Evolutionary conservation across 35 echinoderm and acorn worm species (phyloP), one percentile per base, ranked within the genome.

Genomic region (Lytechinus pictus): DNA sequence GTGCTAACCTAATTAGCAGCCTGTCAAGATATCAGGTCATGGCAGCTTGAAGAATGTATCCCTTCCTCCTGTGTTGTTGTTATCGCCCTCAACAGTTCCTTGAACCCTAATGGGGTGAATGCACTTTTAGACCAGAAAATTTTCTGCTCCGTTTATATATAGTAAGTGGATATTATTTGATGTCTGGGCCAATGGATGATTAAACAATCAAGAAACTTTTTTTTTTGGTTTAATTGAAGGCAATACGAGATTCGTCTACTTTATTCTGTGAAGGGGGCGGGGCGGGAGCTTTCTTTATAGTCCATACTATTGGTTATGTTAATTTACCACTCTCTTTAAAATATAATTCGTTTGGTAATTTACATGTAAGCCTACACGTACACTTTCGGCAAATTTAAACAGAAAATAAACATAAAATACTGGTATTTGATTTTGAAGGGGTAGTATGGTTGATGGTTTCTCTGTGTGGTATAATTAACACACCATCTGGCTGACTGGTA

Each of bases 1-100:
- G 66, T 79, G 66, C 66, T 79, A 79, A 79, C 66, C 66, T 79
- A 79, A 79, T 79, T 79, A 79, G 66, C 3, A 79, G 66, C 66
- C 21, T 79, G 66, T 79, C 66, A 79, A 24, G 66, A 24, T 79
- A 79, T 79, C 66, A n/a, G 66, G 21, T 24, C 66, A n/a, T 79
- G 19, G 66, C 66, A 79, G 66, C 66, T 58, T 11, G 56, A 4
- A 11, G 9, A 13, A 9, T 79, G 66, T 24, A 79, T 79, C 19
- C 5, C 66, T 79, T 79, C n/a, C 66, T 79, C 19, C 66, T 16
- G 19, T 79, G 12, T 58, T 79, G 61, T 71, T 71, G 61, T 72
- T 57, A 4, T 79, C 3, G 6, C 66, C 66, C 24, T 79, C n/a
- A 24, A 79, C 19, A 79, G 66, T 79, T 24, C 66, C n/a, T 79